phyloP scores from a whole-genome alignment of 2,888 invertebrate species.

The Trichopoda pennipes region DNA sequence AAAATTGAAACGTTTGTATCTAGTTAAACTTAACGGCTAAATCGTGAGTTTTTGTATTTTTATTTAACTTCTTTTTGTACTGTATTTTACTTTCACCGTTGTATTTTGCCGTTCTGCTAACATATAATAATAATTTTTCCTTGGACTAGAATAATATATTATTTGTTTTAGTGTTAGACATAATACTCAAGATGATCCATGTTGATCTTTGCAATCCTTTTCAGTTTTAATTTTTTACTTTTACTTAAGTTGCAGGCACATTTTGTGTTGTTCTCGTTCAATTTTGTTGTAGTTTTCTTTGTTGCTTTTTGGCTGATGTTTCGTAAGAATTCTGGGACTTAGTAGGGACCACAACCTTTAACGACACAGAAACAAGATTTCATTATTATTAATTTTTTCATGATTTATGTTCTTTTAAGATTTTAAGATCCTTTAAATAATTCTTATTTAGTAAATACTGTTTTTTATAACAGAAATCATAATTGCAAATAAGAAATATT shows the following conservation, averaged over 20 bases:
- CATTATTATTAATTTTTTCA: constrained; percentile 76
- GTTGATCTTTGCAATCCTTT: constrained; percentile 8
- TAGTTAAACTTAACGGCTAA: constrained; percentile 40
- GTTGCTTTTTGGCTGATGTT: constrained; percentile 30
- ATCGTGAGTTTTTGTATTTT: constrained; percentile 2
- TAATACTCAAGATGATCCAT: constrained; percentile 40
- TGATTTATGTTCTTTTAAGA: constrained; percentile 39
- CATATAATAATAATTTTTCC: not conserved
- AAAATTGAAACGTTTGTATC: not conserved
- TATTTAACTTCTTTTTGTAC: constrained; percentile 46
- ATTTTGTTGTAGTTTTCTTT: constrained; percentile 15
- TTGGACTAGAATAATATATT: not conserved
- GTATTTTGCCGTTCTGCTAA: not conserved
- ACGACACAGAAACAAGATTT: constrained; percentile 83
- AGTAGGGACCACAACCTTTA: constrained; percentile 82
- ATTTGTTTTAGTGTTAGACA: constrained; percentile 2
- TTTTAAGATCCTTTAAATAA: constrained; percentile 34
- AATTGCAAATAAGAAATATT: constrained; percentile 13
- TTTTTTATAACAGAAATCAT: constrained; percentile 29
- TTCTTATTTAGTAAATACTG: constrained; percentile 53
- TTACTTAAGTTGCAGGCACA: constrained; percentile 66
- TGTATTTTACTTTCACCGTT: not conserved
- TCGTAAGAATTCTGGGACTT: constrained; percentile 62
- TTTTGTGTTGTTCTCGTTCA: constrained; percentile 53
- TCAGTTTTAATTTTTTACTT: constrained; percentile 35